Percentiles rank a stretch among this genome's conserved stretches.
Evolutionary conservation across 2,113 vertebrate species (phyloP).

Genomic region (Galeopterus variegatus): DNA sequence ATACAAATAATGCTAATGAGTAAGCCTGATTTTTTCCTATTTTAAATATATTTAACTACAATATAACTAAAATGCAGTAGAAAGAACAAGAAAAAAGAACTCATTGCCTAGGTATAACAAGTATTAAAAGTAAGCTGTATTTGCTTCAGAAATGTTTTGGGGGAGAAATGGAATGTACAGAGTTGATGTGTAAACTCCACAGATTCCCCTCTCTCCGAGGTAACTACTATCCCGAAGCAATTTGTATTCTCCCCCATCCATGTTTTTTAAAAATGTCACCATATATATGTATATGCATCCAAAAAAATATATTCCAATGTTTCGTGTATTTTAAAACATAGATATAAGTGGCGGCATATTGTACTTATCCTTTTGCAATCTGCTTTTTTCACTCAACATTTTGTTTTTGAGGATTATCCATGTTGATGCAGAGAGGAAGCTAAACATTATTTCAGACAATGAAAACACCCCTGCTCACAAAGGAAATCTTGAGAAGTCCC

Average conservation of each 20-base stretch:
- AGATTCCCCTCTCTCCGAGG: neutral
- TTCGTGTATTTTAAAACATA: conserved; percentile 82
- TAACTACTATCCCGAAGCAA: conserved; percentile 12
- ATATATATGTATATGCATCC: conserved; percentile 71
- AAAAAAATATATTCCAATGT: conserved; percentile 79
- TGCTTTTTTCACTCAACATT: conserved; percentile 84
- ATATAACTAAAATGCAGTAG: neutral
- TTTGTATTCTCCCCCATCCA: neutral
- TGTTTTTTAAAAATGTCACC: conserved; percentile 39
- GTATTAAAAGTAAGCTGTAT: neutral
- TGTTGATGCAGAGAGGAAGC: conserved; percentile 80
- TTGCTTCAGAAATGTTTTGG: neutral
- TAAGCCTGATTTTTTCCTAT: neutral
- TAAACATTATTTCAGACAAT: conserved; percentile 78
- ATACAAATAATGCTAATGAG: neutral
- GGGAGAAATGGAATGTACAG: neutral
- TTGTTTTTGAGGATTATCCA: conserved; percentile 84
- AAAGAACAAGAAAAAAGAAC: neutral
- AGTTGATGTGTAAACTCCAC: neutral
- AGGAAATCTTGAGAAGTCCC: conserved; percentile 55
- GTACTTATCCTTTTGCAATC: conserved; percentile 84
- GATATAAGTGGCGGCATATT: conserved; percentile 80
- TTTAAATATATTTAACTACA: conserved; percentile 8
- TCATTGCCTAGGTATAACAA: neutral
- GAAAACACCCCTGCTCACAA: conserved; percentile 75